phyloP scores from a whole-genome alignment of 2,113 vertebrate genomes.

The Mastomys coucha region DNA sequence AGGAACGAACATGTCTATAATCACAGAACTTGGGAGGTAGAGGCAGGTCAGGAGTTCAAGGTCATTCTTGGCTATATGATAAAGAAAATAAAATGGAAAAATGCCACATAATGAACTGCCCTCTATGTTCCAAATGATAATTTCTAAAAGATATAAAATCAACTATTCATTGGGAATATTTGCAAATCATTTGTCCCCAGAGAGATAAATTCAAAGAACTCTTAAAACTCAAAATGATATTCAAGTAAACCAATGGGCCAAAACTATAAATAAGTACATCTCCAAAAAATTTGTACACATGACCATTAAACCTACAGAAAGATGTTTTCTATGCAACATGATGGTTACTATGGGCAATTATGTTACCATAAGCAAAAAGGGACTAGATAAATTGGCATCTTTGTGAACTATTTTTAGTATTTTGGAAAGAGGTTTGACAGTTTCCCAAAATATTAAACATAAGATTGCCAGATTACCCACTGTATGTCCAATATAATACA shows the following conservation, averaged over 20 bases:
- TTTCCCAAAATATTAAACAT: constrained; percentile 11
- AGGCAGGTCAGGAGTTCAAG: background rate
- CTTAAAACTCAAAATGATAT: background rate
- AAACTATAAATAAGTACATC: background rate
- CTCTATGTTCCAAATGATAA: background rate
- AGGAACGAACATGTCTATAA: no score
- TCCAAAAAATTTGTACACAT: background rate
- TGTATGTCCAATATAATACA: background rate
- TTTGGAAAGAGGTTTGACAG: background rate
- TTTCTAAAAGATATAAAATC: background rate
- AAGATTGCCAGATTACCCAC: background rate
- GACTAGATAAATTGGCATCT: background rate
- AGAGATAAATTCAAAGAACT: background rate
- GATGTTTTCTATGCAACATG: background rate
- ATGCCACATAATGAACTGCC: background rate
- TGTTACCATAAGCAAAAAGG: background rate
- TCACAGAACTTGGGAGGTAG: background rate
- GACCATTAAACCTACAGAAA: background rate
- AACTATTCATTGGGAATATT: background rate
- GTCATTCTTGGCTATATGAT: background rate
- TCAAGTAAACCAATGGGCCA: background rate
- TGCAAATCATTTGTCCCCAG: background rate
- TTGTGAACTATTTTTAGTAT: background rate
- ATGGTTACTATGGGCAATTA: background rate
- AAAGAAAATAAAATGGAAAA: background rate